phyloP scores from a whole-genome alignment of 2,113 vertebrate genomes.

The Ornithorhynchus anatinus region DNA sequence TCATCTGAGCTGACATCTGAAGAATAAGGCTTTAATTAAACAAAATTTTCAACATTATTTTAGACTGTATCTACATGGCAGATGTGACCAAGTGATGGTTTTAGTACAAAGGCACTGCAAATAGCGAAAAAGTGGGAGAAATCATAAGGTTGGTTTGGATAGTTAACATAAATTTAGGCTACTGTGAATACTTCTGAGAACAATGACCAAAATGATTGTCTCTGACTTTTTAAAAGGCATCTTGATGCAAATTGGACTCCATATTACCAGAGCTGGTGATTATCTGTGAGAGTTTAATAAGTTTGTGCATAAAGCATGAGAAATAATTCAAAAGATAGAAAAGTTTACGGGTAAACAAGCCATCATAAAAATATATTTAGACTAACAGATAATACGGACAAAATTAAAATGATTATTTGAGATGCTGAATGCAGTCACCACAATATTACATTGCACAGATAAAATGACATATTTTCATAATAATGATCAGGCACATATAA shows the following conservation, averaged over 20 bases:
- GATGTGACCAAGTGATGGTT: neutral
- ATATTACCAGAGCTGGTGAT: neutral
- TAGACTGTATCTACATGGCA: neutral
- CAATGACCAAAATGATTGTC: neutral
- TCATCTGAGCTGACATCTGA: too few relatives aligned
- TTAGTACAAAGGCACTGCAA: neutral
- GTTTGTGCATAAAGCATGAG: neutral
- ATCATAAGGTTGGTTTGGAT: neutral
- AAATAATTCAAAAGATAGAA: neutral
- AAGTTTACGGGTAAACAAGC: neutral
- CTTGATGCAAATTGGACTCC: neutral
- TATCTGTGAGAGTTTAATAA: neutral
- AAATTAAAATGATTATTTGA: neutral
- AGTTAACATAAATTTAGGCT: neutral
- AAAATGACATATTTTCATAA: too few relatives aligned
- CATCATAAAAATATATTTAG: neutral
- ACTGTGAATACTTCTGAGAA: neutral
- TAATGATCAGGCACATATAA: too few relatives aligned
- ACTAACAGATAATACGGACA: neutral
- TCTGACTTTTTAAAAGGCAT: neutral
- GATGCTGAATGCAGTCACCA: too few relatives aligned
- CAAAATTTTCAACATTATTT: constrained; percentile 4
- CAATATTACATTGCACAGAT: too few relatives aligned
- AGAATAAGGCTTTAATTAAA: too few relatives aligned
- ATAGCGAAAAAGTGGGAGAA: neutral